A percentile compares a stretch with the other conserved stretches of the same genome.
These are phyloP conservation scores for Edolisoma coerulescens DNA, from an alignment of 2,113 vertebrate genomes.

Conservation along the genomic window DNA sequence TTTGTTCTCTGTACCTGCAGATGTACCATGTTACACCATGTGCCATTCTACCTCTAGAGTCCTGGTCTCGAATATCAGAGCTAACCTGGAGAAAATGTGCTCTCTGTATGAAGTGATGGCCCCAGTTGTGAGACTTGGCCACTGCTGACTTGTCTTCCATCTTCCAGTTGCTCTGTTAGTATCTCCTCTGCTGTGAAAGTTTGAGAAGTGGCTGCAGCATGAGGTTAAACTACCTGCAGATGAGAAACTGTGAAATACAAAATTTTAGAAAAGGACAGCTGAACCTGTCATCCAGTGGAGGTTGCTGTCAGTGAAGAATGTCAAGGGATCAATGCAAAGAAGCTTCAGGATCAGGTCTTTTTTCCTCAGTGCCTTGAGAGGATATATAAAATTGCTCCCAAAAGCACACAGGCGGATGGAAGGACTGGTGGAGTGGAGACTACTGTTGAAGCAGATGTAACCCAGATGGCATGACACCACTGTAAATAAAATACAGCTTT, in stretches of 20 bases:
- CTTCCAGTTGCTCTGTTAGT: not conserved
- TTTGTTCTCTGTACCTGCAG: not conserved
- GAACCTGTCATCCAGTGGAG: not conserved
- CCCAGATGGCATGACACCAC: rapidly evolving
- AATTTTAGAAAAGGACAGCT: not conserved
- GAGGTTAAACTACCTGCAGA: not conserved
- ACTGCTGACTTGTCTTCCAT: not conserved
- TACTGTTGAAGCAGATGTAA: not conserved
- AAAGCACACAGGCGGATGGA: rapidly evolving
- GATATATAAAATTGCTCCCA: not conserved
- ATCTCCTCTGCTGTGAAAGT: not conserved
- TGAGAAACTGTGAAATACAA: not conserved
- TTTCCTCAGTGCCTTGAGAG: not conserved
- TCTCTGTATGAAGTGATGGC: not conserved
- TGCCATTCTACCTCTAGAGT: not conserved
- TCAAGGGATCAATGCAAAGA: not conserved
- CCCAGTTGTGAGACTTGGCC: not conserved
- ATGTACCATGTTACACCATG: rapidly evolving
- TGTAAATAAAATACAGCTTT: not conserved
- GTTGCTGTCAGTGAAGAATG: not conserved
- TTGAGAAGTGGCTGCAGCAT: not conserved
- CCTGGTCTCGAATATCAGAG: not conserved
- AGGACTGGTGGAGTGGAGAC: not conserved
- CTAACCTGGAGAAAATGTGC: not conserved
- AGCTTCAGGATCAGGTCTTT: not conserved